Conservation (phyloP, 2,888 invertebrate genomes). For the Synergus japonicus region DNA sequence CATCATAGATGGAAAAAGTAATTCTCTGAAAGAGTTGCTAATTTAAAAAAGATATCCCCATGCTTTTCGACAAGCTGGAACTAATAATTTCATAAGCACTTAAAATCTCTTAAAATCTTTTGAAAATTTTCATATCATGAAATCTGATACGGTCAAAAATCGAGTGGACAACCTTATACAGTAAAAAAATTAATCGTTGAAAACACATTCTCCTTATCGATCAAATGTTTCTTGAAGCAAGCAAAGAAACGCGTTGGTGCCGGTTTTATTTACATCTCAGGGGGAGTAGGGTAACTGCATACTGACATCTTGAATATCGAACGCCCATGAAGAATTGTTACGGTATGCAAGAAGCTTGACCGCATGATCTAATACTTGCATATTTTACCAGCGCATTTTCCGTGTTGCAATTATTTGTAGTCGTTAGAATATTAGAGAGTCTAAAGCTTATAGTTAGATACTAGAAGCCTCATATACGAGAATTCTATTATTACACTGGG, state of each 20-base stretch:
- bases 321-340: slow-evolving; percentile 35
- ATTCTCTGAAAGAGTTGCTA: too few relatives aligned
- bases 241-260: background rate
- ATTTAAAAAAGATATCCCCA: too few relatives aligned
- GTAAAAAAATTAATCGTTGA: background rate
- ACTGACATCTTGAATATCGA: slow-evolving; percentile 18
- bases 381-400: slow-evolving; percentile 33
- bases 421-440: slow-evolving; percentile 66
- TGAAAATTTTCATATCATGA: too few relatives aligned
- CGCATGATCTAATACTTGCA: slow-evolving; percentile 29
- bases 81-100: too few relatives aligned
- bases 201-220: background rate
- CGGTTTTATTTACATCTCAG: slow-evolving; percentile 30
- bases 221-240: background rate
- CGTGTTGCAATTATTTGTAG: slow-evolving; percentile 58
- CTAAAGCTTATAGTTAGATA: slow-evolving; percentile 69
- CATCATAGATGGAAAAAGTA: too few relatives aligned
- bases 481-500: slow-evolving; percentile 75
- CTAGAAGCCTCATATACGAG: slow-evolving; percentile 74
- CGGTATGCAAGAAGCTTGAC: slow-evolving; percentile 24
- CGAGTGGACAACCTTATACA: background rate
- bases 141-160: too few relatives aligned
- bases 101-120: too few relatives aligned
- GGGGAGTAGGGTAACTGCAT: background rate
- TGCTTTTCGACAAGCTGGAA: too few relatives aligned